Evolutionary conservation across 92 coral and sea anemone genomes (phyloP), one percentile per base, ranked within the genome.

Genomic region (Blastomussa wellsi): DNA sequence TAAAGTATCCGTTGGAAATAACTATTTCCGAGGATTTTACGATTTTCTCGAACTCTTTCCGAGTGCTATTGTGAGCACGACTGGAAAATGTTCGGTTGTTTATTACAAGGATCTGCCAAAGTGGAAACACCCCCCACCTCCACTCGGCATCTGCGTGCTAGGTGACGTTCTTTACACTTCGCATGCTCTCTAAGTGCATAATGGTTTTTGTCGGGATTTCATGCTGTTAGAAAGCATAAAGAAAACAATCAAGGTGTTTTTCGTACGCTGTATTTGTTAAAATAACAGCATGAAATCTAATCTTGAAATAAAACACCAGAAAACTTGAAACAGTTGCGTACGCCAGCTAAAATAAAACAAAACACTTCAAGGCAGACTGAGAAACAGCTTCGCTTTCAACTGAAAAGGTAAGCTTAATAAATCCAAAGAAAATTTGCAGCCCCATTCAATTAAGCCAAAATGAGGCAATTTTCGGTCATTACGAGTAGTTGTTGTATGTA

Each of bases 271-370:
- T 8, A 19, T 24, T 53, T 53, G 68, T 22, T 16, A 9, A 32
- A 10, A 1, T 31, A 52, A 20, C 80, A 51, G 38, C 66, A 22
- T 31, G 80, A 24, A 24, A 64, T 51, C 20, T 53, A 17, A 42
- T 52, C 22, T 52, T 49, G 64, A 76, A 76, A 31, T 12, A 31
- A 32, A 76, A 0, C 80, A 76, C 80, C 80, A 76, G 65, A 33
- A 48, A 29, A 4, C 60, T 53, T 3, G 4, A 16, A 53, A 53
- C 24, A 16, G 60, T 53, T n/a, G n/a, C 31, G 66, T 59, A 59
- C 29, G 62, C 12, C 13, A 26, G 15, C 10, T 60, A n/a, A 26
- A 60, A 60, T 26, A 24, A 59, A 22, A 22, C 24, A 53, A 53
- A 60, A n/a, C 33, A 60, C 33, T 60, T 60, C 22, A 48, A 3